Base-by-base conservation (phyloP, 2,888 invertebrate species). In the Eupithecia subfuscata region DNA sequence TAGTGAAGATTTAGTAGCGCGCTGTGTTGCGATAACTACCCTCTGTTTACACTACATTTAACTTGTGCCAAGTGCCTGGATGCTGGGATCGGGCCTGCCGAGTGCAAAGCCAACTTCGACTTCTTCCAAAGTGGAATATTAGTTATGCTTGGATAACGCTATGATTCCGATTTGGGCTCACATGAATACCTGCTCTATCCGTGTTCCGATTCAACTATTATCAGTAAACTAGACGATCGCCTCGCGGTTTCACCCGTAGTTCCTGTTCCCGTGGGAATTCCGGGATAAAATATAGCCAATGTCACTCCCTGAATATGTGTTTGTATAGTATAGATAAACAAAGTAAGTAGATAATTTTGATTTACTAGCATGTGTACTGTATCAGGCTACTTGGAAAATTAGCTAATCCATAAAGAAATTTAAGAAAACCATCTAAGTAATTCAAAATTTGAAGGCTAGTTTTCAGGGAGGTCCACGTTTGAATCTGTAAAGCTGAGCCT, bases 31-130 rank as follows among this genome's bases (percentile, higher is more conserved):
- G 92, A 91, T 92, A 92, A 92, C 92, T 90, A 91, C 91, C 82
- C 91, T 89, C 90, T 91, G 91, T 93, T 93, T 92, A 92, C 93
- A 88, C 89, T 93, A 92, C 92, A 93, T 93, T 93, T 90, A 93
- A 93, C 93, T 92, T 92, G 89, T 86, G 90, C 90, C 89, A 90
- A 91, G 91, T 90, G 87, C 88, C 84, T 83, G 82, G 76, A 78
- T 79, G 70, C 77, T 75, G 75, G 83, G 79, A 80, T 82, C 79
- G 81, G 78, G 76, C 79, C 82, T 78, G 75, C 79, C 77, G 83
- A 84, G 86, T 83, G 82, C 79, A 82, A 83, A 80, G 84, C 82
- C 83, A 82, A 86, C 85, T 85, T 84, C 84, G 84, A 84, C 83
- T 83, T 82, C 81, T 82, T 81, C 84, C 81, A 85, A 85, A 80